Base-by-base conservation (phyloP, 2,797 vertebrate genomes). In the Amblyraja radiata region DNA sequence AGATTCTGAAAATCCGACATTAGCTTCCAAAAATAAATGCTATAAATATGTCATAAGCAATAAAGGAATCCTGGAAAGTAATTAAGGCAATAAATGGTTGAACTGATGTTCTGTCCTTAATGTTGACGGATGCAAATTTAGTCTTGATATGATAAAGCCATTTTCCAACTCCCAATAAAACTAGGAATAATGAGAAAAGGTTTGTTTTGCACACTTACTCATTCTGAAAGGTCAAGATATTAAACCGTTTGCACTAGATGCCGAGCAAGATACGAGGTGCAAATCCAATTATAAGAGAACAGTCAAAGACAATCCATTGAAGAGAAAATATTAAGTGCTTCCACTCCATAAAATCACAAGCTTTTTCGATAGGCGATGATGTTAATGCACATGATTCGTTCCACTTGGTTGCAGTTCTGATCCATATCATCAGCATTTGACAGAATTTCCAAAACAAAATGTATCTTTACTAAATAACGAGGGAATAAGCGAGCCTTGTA, bases 401-500 rank as follows among this genome's bases (percentile, higher is more conserved):
- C 84, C 84, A 21, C 63, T 65, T 86, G 83, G 83, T n/a, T 65
- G 83, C 58, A 86, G 28, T 86, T 86, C 61, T 68, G 61, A 88
- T 88, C 61, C n/a, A 88, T 18, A n/a, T 88, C 32, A 88, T 36
- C 61, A 32, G 6, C 54, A 84, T 78, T n/a, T n/a, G 84, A 32
- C 84, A 68, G 61, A 88, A 65, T 88, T 68, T 65, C 0, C n/a
- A 88, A 86, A 86, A 63, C 58, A 86, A 86, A 86, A 16, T n/a
- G 28, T 25, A 18, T 65, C 28, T 86, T 86, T 58, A 32, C 58
- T 18, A 58, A 88, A 86, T 16, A 65, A 28, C 2, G 84, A 88
- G 18, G 54, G 25, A 61, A 61, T 84, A 61, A n/a, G 28, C 18
- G n/a, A 88, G 13, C 32, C 28, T n/a, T 68, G 16, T 65, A 6